These are phyloP conservation scores for Rhyacophila brunnea DNA, from an alignment of 1,140 invertebrate species.

Conservation along the genomic window DNA sequence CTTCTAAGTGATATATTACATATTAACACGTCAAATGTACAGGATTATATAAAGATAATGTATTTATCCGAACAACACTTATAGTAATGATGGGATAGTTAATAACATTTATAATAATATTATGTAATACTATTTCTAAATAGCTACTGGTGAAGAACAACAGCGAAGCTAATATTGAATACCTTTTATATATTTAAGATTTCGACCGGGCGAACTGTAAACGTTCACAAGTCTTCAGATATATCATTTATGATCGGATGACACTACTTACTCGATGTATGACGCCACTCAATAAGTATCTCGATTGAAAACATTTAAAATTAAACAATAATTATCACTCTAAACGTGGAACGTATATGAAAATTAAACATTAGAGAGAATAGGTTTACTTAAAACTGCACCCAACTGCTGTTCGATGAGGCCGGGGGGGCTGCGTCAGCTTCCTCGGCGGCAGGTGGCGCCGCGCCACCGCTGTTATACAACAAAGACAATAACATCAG, in stretches of 20 bases:
- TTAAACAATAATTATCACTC: background rate
- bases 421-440: constrained; percentile 47
- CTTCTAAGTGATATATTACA: constrained; percentile 3
- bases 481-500: constrained; percentile 13
- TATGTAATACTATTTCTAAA: constrained; percentile 1
- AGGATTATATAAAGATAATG: background rate
- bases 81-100: background rate
- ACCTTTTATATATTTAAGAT: too few species aligned
- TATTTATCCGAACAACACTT: background rate
- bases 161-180: background rate
- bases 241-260: too few species aligned
- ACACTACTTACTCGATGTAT: too few species aligned
- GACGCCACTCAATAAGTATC: background rate
- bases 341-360: background rate
- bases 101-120: background rate
- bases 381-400: constrained; percentile 63
- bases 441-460: constrained; percentile 38
- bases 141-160: background rate
- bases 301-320: too few species aligned
- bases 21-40: constrained; percentile 10
- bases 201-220: too few species aligned
- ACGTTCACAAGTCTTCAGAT: too few species aligned
- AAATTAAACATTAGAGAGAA: too few species aligned
- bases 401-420: constrained; percentile 66
- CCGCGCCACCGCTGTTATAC: constrained; percentile 43